Percentiles rank a stretch among this genome's conserved stretches.
Conservation (phyloP, 2,797 vertebrate species). For the Sciurus carolinensis region DNA sequence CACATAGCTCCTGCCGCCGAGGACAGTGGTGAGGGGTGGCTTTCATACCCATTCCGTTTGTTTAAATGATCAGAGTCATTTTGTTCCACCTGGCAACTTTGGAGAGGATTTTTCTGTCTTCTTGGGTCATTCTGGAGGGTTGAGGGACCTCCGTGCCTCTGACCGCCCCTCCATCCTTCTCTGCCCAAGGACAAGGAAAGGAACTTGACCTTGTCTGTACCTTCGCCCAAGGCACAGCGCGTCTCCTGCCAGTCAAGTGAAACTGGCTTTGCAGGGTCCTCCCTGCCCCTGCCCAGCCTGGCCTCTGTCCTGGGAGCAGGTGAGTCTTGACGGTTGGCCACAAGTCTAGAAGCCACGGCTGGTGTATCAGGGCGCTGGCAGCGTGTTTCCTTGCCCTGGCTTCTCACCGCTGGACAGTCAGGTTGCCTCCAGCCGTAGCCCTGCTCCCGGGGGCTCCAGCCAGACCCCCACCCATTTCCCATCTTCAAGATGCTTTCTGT, state of each 20-base stretch:
- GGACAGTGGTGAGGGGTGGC: rapidly evolving
- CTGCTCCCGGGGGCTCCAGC: not conserved
- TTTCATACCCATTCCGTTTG: not conserved
- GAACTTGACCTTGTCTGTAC: not conserved
- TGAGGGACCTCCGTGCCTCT: not conserved
- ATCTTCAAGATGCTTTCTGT: too few species aligned
- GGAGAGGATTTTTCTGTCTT: not conserved
- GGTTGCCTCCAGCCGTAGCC: not conserved
- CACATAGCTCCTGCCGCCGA: not conserved
- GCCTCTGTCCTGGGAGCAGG: not conserved
- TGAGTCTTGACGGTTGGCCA: not conserved
- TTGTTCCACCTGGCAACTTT: rapidly evolving
- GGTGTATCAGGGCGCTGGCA: not conserved
- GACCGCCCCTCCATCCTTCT: not conserved
- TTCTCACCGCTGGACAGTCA: rapidly evolving
- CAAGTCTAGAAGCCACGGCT: not conserved
- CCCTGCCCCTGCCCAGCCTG: not conserved
- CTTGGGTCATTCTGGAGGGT: rapidly evolving
- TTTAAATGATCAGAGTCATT: not conserved
- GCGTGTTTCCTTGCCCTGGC: not conserved
- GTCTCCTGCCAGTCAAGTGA: not conserved
- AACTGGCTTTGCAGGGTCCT: not conserved
- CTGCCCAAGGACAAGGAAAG: not conserved
- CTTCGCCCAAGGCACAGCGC: not conserved
- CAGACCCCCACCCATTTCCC: too few species aligned